Percentiles rank a stretch among this genome's conserved stretches.
Evolutionary conservation across 2,888 invertebrate genomes (phyloP).

Genomic region (Spialia ferax): DNA sequence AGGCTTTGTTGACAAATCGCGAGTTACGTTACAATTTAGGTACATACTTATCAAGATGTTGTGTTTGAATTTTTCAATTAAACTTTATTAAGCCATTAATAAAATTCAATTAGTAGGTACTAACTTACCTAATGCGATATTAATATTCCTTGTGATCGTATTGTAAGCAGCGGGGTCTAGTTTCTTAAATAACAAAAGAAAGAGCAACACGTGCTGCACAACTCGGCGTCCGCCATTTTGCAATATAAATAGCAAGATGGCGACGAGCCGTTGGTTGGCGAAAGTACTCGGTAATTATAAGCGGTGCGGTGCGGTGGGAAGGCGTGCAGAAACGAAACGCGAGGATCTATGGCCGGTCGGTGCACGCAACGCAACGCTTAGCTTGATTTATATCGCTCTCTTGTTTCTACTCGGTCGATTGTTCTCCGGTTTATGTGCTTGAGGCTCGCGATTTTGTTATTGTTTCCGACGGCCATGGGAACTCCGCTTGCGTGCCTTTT

Average conservation of each 20-base stretch:
- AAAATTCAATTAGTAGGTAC: neutral
- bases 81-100: conserved; percentile 34
- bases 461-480: conserved; percentile 79
- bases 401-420: conserved; percentile 80
- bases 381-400: conserved; percentile 83
- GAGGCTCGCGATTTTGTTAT: conserved; percentile 72
- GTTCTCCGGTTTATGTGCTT: conserved; percentile 78
- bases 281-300: conserved; percentile 85
- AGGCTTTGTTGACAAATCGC: conserved; percentile 61
- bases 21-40: no score
- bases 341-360: conserved; percentile 79
- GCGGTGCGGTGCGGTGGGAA: conserved; percentile 65
- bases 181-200: conserved; percentile 72
- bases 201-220: conserved; percentile 73
- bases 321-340: conserved; percentile 71
- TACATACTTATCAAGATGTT: no score
- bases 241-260: conserved; percentile 85
- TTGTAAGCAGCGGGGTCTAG: conserved; percentile 51
- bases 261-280: conserved; percentile 78
- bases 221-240: conserved; percentile 78
- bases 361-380: conserved; percentile 84
- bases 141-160: conserved; percentile 43
- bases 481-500: conserved; percentile 62
- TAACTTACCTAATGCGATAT: conserved; percentile 11
- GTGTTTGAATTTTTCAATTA: no score